Base-by-base conservation (phyloP, 2,888 invertebrate genomes). In the Epistrophe grossulariae region DNA sequence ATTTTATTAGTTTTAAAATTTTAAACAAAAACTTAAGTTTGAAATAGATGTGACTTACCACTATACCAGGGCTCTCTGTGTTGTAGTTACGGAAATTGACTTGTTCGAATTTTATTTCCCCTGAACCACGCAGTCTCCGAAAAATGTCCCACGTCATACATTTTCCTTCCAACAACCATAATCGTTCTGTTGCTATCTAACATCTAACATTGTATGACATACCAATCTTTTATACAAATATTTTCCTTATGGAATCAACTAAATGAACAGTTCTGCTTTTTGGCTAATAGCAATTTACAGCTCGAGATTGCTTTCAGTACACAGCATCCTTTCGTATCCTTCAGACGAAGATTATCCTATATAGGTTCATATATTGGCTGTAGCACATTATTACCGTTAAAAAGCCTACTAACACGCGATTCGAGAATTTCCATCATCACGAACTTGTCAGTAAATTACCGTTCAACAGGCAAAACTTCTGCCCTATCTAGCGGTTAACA, bases 281-380 rank as follows among this genome's bases (percentile, higher is more conserved):
- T 66, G 38, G 76, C 71, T 81, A 84, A 84, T 81, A 84, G 77
- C 77, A 81, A 70, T 62, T 57, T 48, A n/a, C 81, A 17, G 7
- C n/a, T 38, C 17, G 9, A 60, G 31, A 62, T 84, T 52, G 35
- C 45, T 11, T 68, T 81, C 77, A 84, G 84, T 84, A 60, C 81
- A 73, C 81, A 77, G 81, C 81, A 84, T 84, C 84, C 68, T 68
- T 84, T 84, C 77, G 84, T 60, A 81, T 68, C 68, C 77, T 84
- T 50, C 62, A 70, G 84, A 73, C 72, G 68, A 77, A 84, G 68
- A n/a, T 68, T 55, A 68, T 73, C 72, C 66, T 40, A 24, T 40
- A 24, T 24, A 24, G 24, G 24, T n/a, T n/a, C n/a, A n/a, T 24
- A 24, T 24, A 40, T 45, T 55, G 70, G 28, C 55, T 19, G 17